Conservation (phyloP, 37 sponge, comb jelly and placozoan genomes). For the Beroe forskalii region DNA sequence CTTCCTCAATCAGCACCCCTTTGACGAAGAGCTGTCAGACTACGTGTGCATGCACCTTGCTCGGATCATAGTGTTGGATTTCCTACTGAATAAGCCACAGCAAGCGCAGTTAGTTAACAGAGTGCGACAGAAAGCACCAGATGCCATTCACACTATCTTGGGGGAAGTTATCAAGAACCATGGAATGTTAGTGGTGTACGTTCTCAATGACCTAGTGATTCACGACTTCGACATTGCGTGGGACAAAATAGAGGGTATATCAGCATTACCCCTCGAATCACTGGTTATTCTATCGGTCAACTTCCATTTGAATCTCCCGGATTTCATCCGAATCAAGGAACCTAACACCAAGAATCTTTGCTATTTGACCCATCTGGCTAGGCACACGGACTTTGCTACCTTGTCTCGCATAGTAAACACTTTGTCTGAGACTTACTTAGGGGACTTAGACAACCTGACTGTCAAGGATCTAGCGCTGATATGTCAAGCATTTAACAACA, state of each 20-base stretch:
- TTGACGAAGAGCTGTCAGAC: not conserved
- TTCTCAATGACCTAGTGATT: not conserved
- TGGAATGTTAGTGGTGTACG: not conserved
- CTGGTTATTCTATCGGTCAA: not conserved
- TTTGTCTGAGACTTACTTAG: not conserved
- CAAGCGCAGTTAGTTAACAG: not conserved
- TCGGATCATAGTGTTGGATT: not conserved
- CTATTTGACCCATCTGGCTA: not conserved
- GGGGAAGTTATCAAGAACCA: not conserved
- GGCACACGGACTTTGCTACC: not conserved
- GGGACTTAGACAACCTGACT: not conserved
- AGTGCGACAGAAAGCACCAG: not conserved
- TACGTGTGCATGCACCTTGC: not conserved
- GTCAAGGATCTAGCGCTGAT: not conserved
- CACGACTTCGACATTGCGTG: not conserved
- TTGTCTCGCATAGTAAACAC: not conserved
- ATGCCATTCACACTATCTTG: not conserved
- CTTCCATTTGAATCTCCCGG: not conserved
- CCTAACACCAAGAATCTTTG: not conserved
- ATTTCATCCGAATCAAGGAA: not conserved
- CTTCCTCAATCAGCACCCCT: not conserved
- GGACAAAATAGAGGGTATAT: not conserved
- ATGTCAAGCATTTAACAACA: not conserved
- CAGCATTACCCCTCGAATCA: not conserved
- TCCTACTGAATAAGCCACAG: not conserved